Conservation (phyloP, 2,888 invertebrate species). For the Salticus scenicus region DNA sequence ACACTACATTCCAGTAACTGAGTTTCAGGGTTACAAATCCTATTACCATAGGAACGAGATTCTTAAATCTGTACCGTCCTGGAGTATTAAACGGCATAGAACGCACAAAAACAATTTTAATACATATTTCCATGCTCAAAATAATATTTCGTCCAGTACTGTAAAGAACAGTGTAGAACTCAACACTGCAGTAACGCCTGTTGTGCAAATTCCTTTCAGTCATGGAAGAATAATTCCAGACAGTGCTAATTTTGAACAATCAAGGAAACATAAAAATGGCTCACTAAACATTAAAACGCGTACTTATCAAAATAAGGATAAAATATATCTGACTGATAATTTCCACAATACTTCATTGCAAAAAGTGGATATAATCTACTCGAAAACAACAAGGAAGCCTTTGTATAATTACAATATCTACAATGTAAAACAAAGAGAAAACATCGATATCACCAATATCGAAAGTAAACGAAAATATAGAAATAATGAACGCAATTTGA, state of each 20-base stretch:
- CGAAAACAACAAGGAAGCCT: not conserved
- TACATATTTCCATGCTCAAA: not conserved
- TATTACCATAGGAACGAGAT: constrained; percentile 62
- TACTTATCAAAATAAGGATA: not conserved
- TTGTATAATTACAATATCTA: not conserved
- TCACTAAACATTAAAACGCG: not conserved
- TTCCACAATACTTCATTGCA: not conserved
- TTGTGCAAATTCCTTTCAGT: too few species aligned
- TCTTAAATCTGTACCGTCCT: constrained; percentile 50
- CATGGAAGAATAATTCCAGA: not conserved
- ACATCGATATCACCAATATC: not conserved
- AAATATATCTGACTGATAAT: not conserved
- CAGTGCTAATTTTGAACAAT: too few species aligned
- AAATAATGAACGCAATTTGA: not conserved
- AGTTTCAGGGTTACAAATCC: constrained; percentile 49
- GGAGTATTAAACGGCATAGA: constrained; percentile 37
- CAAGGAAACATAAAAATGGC: not conserved
- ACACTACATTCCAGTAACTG: not conserved
- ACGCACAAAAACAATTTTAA: constrained; percentile 14
- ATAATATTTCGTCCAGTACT: not conserved
- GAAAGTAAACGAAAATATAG: not conserved
- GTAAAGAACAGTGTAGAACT: not conserved
- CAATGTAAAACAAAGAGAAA: not conserved
- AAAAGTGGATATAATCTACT: not conserved
- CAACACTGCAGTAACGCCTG: not conserved